These are phyloP conservation scores for Hemithea aestivaria DNA, from an alignment of 2,888 invertebrate genomes.

Conservation along the genomic window DNA sequence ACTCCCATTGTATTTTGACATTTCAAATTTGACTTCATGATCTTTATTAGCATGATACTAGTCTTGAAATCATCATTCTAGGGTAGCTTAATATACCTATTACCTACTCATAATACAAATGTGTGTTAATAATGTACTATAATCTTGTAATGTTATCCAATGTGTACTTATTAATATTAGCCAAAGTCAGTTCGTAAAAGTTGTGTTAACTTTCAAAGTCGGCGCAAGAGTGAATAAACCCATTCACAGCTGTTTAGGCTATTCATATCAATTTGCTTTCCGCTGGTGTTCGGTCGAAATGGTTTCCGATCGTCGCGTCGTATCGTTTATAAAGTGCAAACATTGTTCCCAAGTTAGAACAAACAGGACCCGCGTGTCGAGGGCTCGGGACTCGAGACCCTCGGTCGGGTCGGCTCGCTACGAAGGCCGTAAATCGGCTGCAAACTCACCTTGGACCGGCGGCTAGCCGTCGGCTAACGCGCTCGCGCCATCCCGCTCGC, in stretches of 20 bases:
- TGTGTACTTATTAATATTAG: too few relatives aligned
- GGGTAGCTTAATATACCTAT: too few relatives aligned
- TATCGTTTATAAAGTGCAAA: constrained; percentile 35
- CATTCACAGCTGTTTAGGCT: constrained; percentile 34
- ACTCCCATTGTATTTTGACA: too few relatives aligned
- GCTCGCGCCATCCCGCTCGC: constrained; percentile 70
- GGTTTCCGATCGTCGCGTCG: constrained; percentile 36
- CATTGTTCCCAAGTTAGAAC: constrained; percentile 58
- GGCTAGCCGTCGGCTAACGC: constrained; percentile 69
- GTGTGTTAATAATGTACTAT: too few relatives aligned
- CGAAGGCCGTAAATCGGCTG: constrained; percentile 72
- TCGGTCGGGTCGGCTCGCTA: constrained; percentile 49
- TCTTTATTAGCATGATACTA: too few relatives aligned
- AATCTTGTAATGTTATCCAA: too few relatives aligned
- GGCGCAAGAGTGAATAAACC: constrained; percentile 22
- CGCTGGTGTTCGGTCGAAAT: constrained; percentile 32
- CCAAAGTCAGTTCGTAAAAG: too few relatives aligned
- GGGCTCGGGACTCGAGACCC: constrained; percentile 38
- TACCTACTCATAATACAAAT: too few relatives aligned
- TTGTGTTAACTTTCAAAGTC: constrained; percentile 4
- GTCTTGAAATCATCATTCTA: too few relatives aligned
- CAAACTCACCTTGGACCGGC: constrained; percentile 76
- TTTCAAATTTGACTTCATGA: too few relatives aligned
- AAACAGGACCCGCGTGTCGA: constrained; percentile 45
- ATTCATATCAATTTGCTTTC: constrained; percentile 34